phyloP scores from a whole-genome alignment of 1,140 invertebrate species.

The Bursaphelenchus mucronatus region DNA sequence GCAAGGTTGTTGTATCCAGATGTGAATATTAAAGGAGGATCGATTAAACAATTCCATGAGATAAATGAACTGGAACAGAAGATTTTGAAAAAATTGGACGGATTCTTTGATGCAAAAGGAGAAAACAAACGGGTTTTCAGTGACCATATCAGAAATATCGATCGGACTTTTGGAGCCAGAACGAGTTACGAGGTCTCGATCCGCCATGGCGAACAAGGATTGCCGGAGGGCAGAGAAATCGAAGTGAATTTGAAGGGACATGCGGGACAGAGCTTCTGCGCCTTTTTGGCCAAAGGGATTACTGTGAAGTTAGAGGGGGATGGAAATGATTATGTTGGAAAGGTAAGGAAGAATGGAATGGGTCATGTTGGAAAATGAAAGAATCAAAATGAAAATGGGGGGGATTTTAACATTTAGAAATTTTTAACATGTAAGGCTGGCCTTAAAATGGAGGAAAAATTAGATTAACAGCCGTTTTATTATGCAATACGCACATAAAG shows the following conservation, averaged over 20 bases:
- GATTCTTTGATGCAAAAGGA: constrained; percentile 47
- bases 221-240: constrained; percentile 76
- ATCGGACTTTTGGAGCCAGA: constrained; percentile 84
- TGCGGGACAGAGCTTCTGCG: constrained; percentile 98
- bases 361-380: too few relatives aligned
- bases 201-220: constrained; percentile 79
- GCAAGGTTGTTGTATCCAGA: constrained; percentile 81
- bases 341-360: constrained; percentile 62
- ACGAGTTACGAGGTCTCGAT: constrained; percentile 78
- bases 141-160: constrained; percentile 80
- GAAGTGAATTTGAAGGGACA: constrained; percentile 82
- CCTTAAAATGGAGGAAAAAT: too few relatives aligned
- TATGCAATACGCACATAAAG: too few relatives aligned
- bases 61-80: constrained; percentile 44
- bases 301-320: constrained; percentile 88
- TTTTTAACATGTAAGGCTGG: too few relatives aligned
- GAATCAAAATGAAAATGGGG: too few relatives aligned
- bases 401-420: too few relatives aligned
- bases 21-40: constrained; percentile 84
- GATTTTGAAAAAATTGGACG: constrained; percentile 35
- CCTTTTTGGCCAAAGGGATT: constrained; percentile 87
- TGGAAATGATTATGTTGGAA: constrained; percentile 96
- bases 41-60: constrained; percentile 70
- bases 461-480: too few relatives aligned
- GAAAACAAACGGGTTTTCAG: constrained; percentile 68